Base-by-base conservation (phyloP, 2,113 vertebrate genomes). In the Pitta sordida region DNA sequence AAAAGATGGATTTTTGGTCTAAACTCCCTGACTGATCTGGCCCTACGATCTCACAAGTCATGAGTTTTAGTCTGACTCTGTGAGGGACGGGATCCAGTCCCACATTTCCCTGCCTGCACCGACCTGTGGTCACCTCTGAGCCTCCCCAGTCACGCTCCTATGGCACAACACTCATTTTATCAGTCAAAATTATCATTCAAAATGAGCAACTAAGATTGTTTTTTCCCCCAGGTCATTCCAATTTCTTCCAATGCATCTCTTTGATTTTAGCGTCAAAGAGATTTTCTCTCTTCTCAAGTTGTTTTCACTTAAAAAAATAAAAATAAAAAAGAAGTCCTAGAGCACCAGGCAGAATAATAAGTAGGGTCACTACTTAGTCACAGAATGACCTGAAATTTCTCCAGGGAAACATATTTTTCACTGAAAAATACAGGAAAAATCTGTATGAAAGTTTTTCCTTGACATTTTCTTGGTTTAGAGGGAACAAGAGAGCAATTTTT, bases 401-500 rank as follows among this genome's bases (percentile, higher is more conserved):
- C 94, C 1, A 16, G 91, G 83, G 80, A 75, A 83, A 90, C 29
- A 37, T 44, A 27, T 65, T 83, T 96, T 83, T 73, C 55, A 59
- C 56, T 41, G 29, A 96, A 89, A 94, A 94, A 84, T 18, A n/a
- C 29, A 46, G 58, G 13, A 30, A 87, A 90, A 83, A 77, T 62
- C 51, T 5, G 37, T 32, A 58, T 30, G 58, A 60, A 93, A 90
- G 79, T 76, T 95, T 92, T 91, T 44, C 65, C 65, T 37, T 52
- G 82, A 41, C 63, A 30, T 87, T 82, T 69, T 39, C 69, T 30
- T 60, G 63, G 43, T 79, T 87, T 90, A 90, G 71, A 87, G 85
- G 91, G 68, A 91, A 85, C 91, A 90, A 62, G 87, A 94, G 90
- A 90, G 83, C 82, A 74, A 81, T 81, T 83, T 91, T n/a, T 32